phyloP scores from a whole-genome alignment of 2,797 vertebrate species.

The Monodelphis domestica region DNA sequence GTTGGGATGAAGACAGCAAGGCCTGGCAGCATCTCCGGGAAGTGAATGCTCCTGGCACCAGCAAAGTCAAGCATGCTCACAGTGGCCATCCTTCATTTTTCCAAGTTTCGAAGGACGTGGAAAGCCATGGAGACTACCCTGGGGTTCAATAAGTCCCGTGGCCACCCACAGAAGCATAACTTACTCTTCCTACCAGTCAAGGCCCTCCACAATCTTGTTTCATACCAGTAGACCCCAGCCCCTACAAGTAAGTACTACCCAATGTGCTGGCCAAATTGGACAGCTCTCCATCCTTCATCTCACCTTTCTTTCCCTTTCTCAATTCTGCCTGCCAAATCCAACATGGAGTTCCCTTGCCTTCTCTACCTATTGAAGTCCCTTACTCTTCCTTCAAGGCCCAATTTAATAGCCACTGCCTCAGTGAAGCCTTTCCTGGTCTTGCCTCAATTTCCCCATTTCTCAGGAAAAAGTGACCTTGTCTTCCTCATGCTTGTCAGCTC shows the following conservation, averaged over 20 bases:
- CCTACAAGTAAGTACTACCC: background rate
- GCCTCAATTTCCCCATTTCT: background rate
- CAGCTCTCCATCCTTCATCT: background rate
- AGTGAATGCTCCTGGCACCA: too few species aligned
- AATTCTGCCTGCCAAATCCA: background rate
- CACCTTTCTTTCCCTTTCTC: background rate
- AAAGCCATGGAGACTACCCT: background rate
- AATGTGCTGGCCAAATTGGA: fast-evolving
- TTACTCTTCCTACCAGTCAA: background rate
- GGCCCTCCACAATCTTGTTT: background rate
- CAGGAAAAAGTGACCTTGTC: background rate
- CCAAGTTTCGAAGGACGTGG: background rate
- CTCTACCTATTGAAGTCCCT: background rate
- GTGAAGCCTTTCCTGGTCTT: background rate
- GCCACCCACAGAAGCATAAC: background rate
- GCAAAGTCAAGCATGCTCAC: too few species aligned
- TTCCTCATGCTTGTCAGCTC: background rate
- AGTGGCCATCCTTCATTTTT: background rate
- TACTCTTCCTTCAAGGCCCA: background rate
- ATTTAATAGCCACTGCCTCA: background rate
- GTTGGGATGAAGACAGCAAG: too few species aligned
- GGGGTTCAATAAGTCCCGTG: background rate
- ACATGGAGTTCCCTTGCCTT: background rate
- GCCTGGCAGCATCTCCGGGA: too few species aligned
- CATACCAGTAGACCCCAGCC: background rate